Percentiles rank a stretch among this genome's conserved stretches.
phyloP scores from a whole-genome alignment of 2,888 invertebrate species.

The Dascillus cervinus region DNA sequence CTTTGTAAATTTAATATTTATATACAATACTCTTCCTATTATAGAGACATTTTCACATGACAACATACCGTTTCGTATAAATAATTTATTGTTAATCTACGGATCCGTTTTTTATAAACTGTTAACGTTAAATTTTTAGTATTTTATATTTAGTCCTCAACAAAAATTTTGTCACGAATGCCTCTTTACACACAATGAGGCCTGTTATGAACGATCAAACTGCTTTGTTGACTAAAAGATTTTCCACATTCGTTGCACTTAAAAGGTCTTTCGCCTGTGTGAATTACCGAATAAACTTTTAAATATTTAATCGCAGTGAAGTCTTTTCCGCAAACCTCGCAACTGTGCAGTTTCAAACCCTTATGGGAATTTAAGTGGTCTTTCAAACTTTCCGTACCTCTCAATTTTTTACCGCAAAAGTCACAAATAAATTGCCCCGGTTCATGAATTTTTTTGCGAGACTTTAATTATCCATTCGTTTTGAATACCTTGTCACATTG shows the following conservation, averaged over 20 bases:
- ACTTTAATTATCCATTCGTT: too few relatives aligned
- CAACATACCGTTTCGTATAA: too few relatives aligned
- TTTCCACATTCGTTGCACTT: constrained; percentile 49
- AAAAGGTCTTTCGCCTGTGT: constrained; percentile 47
- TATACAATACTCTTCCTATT: too few relatives aligned
- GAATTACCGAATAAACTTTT: constrained; percentile 46
- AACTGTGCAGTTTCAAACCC: constrained; percentile 16
- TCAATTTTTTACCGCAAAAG: constrained; percentile 33
- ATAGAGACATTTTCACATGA: too few relatives aligned
- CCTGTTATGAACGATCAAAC: constrained; percentile 43
- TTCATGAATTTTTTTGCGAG: too few relatives aligned
- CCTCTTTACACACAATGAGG: constrained; percentile 50
- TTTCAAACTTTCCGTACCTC: constrained; percentile 16
- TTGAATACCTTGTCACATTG: too few relatives aligned
- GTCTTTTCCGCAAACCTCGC: constrained; percentile 25
- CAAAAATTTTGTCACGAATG: too few relatives aligned
- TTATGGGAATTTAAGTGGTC: constrained; percentile 24
- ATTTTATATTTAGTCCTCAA: too few relatives aligned
- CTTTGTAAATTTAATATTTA: too few relatives aligned
- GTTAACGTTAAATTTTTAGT: too few relatives aligned
- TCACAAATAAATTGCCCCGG: constrained; percentile 28
- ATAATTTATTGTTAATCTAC: too few relatives aligned
- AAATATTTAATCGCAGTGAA: constrained; percentile 38
- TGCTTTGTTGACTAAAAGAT: constrained; percentile 46
- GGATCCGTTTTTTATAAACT: too few relatives aligned